phyloP scores from a whole-genome alignment of 2,888 invertebrate genomes.

The Nemotelus nigrinus region DNA sequence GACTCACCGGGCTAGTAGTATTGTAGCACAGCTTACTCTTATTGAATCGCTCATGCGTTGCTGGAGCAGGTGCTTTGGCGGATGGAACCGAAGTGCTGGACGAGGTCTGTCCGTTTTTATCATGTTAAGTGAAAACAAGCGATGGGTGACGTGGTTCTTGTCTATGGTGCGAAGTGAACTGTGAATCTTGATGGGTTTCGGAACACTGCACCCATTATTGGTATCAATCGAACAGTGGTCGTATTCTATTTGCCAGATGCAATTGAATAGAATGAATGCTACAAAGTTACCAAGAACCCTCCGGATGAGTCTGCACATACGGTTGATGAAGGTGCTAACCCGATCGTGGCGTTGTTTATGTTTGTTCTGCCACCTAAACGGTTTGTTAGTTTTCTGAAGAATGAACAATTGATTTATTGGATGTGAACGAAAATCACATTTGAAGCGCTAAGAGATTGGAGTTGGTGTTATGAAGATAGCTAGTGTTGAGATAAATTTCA shows the following conservation, averaged over 20 bases:
- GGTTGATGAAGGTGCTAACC: conserved; percentile 30
- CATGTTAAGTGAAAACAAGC: conserved; percentile 42
- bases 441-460: neutral
- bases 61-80: conserved; percentile 37
- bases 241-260: neutral
- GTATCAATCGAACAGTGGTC: conserved; percentile 37
- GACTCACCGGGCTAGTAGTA: too few relatives aligned
- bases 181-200: conserved; percentile 39
- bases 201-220: conserved; percentile 28
- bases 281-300: too few relatives aligned
- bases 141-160: conserved; percentile 44
- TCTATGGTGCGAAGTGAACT: conserved; percentile 43
- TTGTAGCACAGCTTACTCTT: conserved; percentile 9
- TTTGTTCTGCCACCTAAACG: conserved; percentile 39
- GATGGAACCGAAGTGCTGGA: neutral
- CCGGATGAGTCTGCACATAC: neutral
- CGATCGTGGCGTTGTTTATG: conserved; percentile 40
- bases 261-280: too few relatives aligned
- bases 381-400: conserved; percentile 38
- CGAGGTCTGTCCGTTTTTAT: conserved; percentile 25
- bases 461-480: too few relatives aligned
- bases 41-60: conserved; percentile 33
- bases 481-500: too few relatives aligned
- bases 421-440: neutral
- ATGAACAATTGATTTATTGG: conserved; percentile 37